A percentile compares a stretch with the other conserved stretches of the same genome.
These are phyloP conservation scores for Paradoxurus hermaphroditus DNA, from an alignment of 2,113 vertebrate species.

Conservation along the genomic window DNA sequence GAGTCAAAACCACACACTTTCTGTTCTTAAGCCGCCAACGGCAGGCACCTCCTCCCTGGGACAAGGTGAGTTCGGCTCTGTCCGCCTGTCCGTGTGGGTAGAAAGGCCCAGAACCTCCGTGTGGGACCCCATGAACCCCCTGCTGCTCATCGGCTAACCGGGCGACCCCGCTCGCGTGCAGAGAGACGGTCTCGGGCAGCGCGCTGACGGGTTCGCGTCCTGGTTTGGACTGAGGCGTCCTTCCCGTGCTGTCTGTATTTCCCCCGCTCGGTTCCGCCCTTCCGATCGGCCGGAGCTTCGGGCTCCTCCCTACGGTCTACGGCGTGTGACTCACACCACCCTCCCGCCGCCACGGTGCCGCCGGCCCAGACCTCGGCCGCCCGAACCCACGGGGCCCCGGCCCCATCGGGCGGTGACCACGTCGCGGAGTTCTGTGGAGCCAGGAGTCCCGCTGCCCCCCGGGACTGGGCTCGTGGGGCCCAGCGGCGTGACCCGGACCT, in stretches of 20 bases:
- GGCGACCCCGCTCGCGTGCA: rapidly evolving
- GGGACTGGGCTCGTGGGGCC: neutral
- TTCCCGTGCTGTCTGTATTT: rapidly evolving
- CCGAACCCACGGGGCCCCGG: conserved; percentile 68
- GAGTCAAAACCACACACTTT: neutral
- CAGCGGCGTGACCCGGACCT: neutral
- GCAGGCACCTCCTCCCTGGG: neutral
- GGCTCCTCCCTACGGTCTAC: conserved; percentile 52
- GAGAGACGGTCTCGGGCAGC: neutral
- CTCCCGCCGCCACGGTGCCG: conserved; percentile 39
- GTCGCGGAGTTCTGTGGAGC: conserved; percentile 53
- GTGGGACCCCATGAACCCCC: too few species aligned
- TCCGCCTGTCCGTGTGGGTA: rapidly evolving
- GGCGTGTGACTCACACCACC: conserved; percentile 29
- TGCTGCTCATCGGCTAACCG: rapidly evolving
- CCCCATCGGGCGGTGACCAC: conserved; percentile 67
- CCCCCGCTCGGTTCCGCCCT: neutral
- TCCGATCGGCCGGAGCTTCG: neutral
- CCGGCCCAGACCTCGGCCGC: conserved; percentile 72
- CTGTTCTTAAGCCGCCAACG: neutral
- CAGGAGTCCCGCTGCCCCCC: neutral
- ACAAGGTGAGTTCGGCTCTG: too few species aligned
- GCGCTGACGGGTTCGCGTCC: rapidly evolving
- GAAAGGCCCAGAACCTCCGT: neutral
- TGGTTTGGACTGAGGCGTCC: rapidly evolving